Percentiles rank a stretch among this genome's conserved stretches.
Evolutionary conservation across 1,140 invertebrate species (phyloP).

Genomic region (Chlorops oryzae): DNA sequence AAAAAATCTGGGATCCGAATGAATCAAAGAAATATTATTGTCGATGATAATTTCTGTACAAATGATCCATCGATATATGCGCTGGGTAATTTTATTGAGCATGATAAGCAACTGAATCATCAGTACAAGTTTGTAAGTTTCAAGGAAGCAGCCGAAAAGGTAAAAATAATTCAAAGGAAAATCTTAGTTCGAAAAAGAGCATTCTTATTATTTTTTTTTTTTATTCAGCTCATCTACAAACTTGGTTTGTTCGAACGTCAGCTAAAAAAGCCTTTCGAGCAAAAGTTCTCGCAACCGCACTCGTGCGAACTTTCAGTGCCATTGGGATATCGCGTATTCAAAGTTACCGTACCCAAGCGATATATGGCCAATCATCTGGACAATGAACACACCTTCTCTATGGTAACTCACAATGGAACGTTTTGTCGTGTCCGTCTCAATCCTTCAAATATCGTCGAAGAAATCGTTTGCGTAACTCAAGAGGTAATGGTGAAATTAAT

Average conservation of each 20-base stretch:
- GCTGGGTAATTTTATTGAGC: conserved; percentile 19
- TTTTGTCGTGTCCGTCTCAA: conserved; percentile 29
- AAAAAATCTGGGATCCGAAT: conserved; percentile 6
- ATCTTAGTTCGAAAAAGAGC: no score
- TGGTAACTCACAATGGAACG: conserved; percentile 22
- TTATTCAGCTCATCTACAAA: conserved; percentile 22
- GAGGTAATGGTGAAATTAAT: conserved; percentile 11
- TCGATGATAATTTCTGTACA: conserved; percentile 25
- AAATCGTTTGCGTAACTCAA: conserved; percentile 33
- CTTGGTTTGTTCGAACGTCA: no score
- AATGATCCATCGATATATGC: conserved; percentile 35
- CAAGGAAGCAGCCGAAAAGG: conserved; percentile 27
- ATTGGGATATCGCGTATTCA: conserved; percentile 23
- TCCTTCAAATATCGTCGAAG: conserved; percentile 24
- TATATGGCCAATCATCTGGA: conserved; percentile 17
- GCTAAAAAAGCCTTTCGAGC: conserved; percentile 8
- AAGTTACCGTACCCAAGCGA: conserved; percentile 28
- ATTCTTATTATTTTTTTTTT: conserved; percentile 4
- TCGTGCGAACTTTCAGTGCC: conserved; percentile 27
- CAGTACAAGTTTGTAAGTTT: conserved; percentile 23
- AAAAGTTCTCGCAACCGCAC: conserved; percentile 21
- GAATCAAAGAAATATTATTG: conserved; percentile 7
- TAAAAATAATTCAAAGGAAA: no score
- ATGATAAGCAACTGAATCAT: conserved; percentile 19
- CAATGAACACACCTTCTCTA: not conserved